phyloP scores from a whole-genome alignment of 2,888 invertebrate species.

The Gymnoscelis rufifasciata region DNA sequence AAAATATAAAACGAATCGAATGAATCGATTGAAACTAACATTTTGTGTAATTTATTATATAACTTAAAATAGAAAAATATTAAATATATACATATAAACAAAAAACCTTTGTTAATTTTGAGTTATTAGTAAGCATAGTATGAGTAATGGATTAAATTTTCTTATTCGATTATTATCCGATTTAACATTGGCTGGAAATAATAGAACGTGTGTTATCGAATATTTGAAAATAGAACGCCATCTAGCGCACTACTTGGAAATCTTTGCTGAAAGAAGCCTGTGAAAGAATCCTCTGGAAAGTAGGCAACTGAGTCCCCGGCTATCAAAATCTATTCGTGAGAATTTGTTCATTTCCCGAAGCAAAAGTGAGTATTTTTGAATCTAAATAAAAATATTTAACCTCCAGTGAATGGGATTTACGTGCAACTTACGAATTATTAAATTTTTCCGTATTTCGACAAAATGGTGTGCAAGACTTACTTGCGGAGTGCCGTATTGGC shows the following conservation, averaged over 20 bases:
- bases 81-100: too few species aligned
- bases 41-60: too few species aligned
- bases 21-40: too few species aligned
- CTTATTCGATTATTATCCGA: constrained; percentile 17
- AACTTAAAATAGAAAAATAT: too few species aligned
- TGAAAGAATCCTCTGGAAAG: constrained; percentile 79
- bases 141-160: too few species aligned
- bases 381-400: constrained; percentile 29
- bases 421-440: constrained; percentile 11
- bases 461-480: constrained; percentile 45
- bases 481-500: constrained; percentile 42
- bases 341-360: constrained; percentile 70
- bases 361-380: constrained; percentile 67
- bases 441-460: constrained; percentile 31
- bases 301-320: constrained; percentile 75
- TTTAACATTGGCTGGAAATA: constrained; percentile 34
- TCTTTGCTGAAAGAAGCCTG: constrained; percentile 73
- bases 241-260: constrained; percentile 55
- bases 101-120: too few species aligned
- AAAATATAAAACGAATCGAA: too few species aligned
- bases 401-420: constrained; percentile 8
- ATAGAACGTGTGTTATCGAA: constrained; percentile 14
- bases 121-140: too few species aligned
- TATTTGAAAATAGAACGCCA: constrained; percentile 70
- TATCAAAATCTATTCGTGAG: constrained; percentile 78